A percentile compares a stretch with the other conserved stretches of the same genome.
Evolutionary conservation across 2,888 invertebrate genomes (phyloP).

Genomic region (Himalopsyche tibetana): DNA sequence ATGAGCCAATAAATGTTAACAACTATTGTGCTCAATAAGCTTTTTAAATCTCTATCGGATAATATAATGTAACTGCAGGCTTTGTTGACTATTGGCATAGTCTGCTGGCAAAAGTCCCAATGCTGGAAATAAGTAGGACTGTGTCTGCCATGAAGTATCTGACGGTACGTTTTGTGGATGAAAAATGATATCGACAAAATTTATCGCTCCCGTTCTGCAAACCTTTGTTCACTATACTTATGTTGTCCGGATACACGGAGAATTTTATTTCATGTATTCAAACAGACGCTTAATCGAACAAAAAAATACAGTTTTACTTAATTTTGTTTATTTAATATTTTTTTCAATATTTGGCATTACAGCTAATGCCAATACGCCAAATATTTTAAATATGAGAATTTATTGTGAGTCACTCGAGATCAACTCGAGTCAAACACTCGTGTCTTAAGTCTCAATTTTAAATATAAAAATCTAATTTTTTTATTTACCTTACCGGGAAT

Average conservation of each 20-base stretch:
- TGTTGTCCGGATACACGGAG: not conserved
- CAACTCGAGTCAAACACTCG: no score
- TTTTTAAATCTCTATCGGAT: constrained; percentile 52
- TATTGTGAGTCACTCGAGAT: no score
- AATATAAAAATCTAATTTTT: no score
- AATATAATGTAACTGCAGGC: constrained; percentile 48
- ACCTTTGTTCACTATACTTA: not conserved
- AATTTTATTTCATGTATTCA: no score
- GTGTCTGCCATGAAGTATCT: constrained; percentile 48
- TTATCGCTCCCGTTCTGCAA: not conserved
- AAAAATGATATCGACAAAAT: constrained; percentile 7
- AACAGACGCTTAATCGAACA: no score
- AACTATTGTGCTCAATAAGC: constrained; percentile 6
- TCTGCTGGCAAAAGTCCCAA: constrained; percentile 56
- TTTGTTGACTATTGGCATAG: constrained; percentile 54
- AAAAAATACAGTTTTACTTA: no score
- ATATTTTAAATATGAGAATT: no score
- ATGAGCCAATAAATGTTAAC: not conserved
- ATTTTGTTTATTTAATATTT: no score
- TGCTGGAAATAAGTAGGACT: constrained; percentile 45
- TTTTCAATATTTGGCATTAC: no score
- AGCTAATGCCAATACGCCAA: no score
- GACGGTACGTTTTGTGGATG: constrained; percentile 4
- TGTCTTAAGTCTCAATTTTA: no score
- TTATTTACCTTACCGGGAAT: no score